A percentile compares a stretch with the other conserved stretches of the same genome.
These are phyloP conservation scores for Coleophora deauratella DNA, from an alignment of 2,888 invertebrate species.

Conservation along the genomic window DNA sequence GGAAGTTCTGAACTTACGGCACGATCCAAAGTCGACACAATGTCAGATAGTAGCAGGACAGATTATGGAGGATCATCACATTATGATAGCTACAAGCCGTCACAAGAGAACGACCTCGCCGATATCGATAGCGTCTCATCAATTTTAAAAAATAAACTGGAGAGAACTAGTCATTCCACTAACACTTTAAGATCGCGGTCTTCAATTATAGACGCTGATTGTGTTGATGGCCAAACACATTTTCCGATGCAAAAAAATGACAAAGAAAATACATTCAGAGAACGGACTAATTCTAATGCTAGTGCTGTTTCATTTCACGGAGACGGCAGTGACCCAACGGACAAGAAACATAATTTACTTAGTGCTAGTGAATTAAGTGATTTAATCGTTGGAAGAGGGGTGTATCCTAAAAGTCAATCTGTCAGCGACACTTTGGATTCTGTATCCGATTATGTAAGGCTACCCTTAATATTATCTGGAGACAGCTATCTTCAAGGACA, in stretches of 20 bases:
- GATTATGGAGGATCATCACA: slow-evolving; percentile 71
- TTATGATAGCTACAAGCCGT: slow-evolving; percentile 73
- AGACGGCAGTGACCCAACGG: slow-evolving; percentile 91
- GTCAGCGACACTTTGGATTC: slow-evolving; percentile 91
- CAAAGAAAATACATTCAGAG: slow-evolving; percentile 70
- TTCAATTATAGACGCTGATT: slow-evolving; percentile 55
- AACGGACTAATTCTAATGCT: slow-evolving; percentile 84
- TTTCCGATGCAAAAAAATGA: slow-evolving; percentile 53
- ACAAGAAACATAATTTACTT: slow-evolving; percentile 81
- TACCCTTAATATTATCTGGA: slow-evolving; percentile 75
- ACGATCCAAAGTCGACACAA: slow-evolving; percentile 73
- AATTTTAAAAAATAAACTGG: slow-evolving; percentile 68
- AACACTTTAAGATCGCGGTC: slow-evolving; percentile 34
- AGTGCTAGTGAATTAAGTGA: slow-evolving; percentile 90
- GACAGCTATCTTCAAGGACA: slow-evolving; percentile 75
- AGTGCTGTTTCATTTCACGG: slow-evolving; percentile 89
- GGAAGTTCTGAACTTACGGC: slow-evolving; percentile 78
- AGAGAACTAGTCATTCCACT: slow-evolving; percentile 41
- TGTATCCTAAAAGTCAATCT: slow-evolving; percentile 82
- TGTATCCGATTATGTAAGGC: slow-evolving; percentile 91
- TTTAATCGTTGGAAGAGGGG: slow-evolving; percentile 84
- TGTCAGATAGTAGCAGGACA: slow-evolving; percentile 55
- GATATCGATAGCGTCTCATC: slow-evolving; percentile 68
- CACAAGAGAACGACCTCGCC: slow-evolving; percentile 65
- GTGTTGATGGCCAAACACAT: slow-evolving; percentile 58